These are phyloP conservation scores for Heteropelma amictum DNA, from an alignment of 2,888 invertebrate genomes.

Conservation along the genomic window DNA sequence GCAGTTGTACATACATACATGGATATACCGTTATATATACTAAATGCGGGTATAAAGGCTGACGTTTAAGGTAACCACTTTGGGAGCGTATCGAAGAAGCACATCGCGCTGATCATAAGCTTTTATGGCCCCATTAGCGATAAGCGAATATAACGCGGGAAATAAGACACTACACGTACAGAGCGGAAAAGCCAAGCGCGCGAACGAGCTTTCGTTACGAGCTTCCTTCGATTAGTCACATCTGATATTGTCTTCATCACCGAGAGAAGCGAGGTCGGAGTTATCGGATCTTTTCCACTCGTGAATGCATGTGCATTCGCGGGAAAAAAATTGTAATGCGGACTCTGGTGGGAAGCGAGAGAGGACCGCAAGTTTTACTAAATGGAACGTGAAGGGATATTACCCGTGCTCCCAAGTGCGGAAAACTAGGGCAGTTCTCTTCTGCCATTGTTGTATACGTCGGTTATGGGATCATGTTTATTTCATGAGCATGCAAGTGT, in stretches of 20 bases:
- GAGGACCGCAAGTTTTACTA: background rate
- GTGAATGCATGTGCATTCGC: too few relatives aligned
- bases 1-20: background rate
- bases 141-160: conserved; percentile 44
- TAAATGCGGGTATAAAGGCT: background rate
- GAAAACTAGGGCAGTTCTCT: too few relatives aligned
- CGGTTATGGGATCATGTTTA: background rate
- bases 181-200: conserved; percentile 27
- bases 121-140: conserved; percentile 57
- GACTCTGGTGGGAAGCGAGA: background rate
- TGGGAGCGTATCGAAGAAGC: conserved; percentile 46
- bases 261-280: too few relatives aligned
- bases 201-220: conserved; percentile 60
- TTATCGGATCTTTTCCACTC: conserved; percentile 46
- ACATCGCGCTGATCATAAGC: conserved; percentile 52
- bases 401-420: too few relatives aligned
- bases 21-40: too few relatives aligned
- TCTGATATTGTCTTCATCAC: conserved; percentile 57
- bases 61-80: background rate
- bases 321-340: too few relatives aligned
- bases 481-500: background rate
- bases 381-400: background rate
- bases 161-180: conserved; percentile 18
- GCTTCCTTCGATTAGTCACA: conserved; percentile 62
- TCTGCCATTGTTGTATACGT: background rate